Evolutionary conservation across 2,113 vertebrate genomes (phyloP).

Genomic region (Engraulis encrasicolus): DNA sequence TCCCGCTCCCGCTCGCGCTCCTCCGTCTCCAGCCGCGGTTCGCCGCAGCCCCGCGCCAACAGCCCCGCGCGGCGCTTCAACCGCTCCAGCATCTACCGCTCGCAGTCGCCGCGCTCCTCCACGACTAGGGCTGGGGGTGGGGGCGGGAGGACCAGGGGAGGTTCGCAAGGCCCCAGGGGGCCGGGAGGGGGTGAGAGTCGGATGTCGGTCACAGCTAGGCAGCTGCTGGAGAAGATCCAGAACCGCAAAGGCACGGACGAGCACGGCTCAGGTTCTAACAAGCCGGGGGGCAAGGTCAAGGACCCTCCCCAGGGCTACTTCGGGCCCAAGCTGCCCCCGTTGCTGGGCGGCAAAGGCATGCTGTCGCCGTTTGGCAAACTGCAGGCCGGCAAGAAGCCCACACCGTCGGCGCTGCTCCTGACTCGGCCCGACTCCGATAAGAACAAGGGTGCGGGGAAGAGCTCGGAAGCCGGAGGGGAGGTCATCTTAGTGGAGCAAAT

Average conservation of each 20-base stretch:
- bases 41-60: slow-evolving; percentile 71
- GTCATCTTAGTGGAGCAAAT: slow-evolving; percentile 81
- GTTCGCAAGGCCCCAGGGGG: slow-evolving; percentile 63
- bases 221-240: slow-evolving; percentile 92
- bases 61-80: slow-evolving; percentile 86
- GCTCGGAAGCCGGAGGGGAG: slow-evolving; percentile 72
- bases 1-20: slow-evolving; percentile 84
- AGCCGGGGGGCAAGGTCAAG: slow-evolving; percentile 90
- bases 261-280: slow-evolving; percentile 68
- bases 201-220: slow-evolving; percentile 88
- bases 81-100: slow-evolving; percentile 93
- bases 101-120: slow-evolving; percentile 88
- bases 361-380: slow-evolving; percentile 94
- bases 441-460: slow-evolving; percentile 70
- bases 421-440: slow-evolving; percentile 78
- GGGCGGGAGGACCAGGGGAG: slow-evolving; percentile 73
- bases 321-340: slow-evolving; percentile 93
- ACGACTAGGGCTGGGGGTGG: slow-evolving; percentile 73
- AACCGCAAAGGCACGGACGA: slow-evolving; percentile 82
- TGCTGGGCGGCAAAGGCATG: slow-evolving; percentile 87
- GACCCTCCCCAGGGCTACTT: slow-evolving; percentile 98
- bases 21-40: slow-evolving; percentile 80
- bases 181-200: slow-evolving; percentile 77
- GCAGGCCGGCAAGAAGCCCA: slow-evolving; percentile 85
- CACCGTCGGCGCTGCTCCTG: slow-evolving; percentile 69